Conservation (phyloP, 2,888 invertebrate genomes). For the Melipona beecheii region DNA sequence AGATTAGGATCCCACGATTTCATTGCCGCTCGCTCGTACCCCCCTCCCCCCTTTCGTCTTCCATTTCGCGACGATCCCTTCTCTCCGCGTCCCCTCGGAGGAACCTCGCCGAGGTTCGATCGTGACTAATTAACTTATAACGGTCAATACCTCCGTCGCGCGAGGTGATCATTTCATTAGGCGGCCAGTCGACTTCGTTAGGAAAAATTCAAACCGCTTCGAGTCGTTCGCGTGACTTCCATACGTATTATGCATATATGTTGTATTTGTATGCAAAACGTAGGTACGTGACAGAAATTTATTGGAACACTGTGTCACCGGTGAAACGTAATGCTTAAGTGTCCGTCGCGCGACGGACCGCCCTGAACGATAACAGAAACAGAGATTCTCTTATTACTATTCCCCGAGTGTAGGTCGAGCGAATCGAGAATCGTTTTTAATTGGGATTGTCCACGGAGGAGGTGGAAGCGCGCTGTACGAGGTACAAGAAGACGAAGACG, state of each 20-base stretch:
- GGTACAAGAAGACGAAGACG: constrained; percentile 52
- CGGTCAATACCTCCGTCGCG: constrained; percentile 37
- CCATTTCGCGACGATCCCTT: background rate
- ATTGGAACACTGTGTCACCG: constrained; percentile 43
- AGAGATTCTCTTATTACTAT: too few species aligned
- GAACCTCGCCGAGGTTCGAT: background rate
- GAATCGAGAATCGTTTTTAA: constrained; percentile 65
- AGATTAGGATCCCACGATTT: constrained; percentile 51
- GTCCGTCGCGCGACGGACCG: background rate
- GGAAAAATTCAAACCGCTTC: constrained; percentile 20
- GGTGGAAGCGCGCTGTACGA: constrained; percentile 47
- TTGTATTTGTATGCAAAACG: constrained; percentile 38
- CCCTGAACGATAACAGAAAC: constrained; percentile 5
- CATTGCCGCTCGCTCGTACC: background rate
- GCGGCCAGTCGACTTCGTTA: background rate
- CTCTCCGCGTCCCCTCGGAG: background rate
- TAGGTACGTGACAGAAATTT: constrained; percentile 28
- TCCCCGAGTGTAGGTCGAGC: background rate
- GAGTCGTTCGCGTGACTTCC: constrained; percentile 42
- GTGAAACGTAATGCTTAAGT: constrained; percentile 19
- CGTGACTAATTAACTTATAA: constrained; percentile 49
- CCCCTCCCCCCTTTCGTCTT: rapidly evolving
- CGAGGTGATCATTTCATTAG: constrained; percentile 28
- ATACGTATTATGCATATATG: constrained; percentile 29
- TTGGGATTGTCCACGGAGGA: constrained; percentile 57